phyloP scores from a whole-genome alignment of 2,888 invertebrate genomes.

The Stenchaetothrips biformis region DNA sequence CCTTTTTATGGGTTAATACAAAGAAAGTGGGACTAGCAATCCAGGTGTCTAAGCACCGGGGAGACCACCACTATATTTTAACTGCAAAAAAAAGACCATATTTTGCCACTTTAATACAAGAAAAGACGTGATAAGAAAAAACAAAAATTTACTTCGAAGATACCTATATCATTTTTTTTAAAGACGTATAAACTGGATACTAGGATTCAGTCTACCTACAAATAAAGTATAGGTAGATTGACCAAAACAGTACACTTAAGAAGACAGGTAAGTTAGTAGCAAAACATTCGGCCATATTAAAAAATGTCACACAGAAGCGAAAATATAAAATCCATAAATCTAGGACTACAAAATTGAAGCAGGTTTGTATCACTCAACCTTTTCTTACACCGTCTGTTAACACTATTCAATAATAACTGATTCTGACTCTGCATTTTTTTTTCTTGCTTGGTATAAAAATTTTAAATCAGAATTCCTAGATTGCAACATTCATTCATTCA shows the following conservation, averaged over 20 bases:
- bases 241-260: slow-evolving; percentile 23
- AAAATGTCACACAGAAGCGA: background rate
- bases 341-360: slow-evolving; percentile 23
- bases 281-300: slow-evolving; percentile 13
- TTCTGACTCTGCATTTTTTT: slow-evolving; percentile 2
- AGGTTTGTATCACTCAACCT: slow-evolving; percentile 7
- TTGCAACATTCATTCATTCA: background rate
- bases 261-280: slow-evolving; percentile 24
- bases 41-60: background rate
- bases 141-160: background rate
- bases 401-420: background rate
- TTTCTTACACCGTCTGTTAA: background rate
- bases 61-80: background rate
- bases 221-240: slow-evolving; percentile 13
- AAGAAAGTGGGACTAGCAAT: slow-evolving; percentile 14
- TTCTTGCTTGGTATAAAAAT: slow-evolving; percentile 3
- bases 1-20: background rate
- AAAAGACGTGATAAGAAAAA: background rate
- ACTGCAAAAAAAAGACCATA: background rate
- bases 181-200: slow-evolving; percentile 11
- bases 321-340: slow-evolving; percentile 14
- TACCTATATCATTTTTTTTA: background rate
- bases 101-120: slow-evolving; percentile 5
- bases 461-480: background rate
- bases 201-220: slow-evolving; percentile 4